Base-by-base conservation (phyloP, 2,888 invertebrate genomes). In the Lamellibrachia satsuma region DNA sequence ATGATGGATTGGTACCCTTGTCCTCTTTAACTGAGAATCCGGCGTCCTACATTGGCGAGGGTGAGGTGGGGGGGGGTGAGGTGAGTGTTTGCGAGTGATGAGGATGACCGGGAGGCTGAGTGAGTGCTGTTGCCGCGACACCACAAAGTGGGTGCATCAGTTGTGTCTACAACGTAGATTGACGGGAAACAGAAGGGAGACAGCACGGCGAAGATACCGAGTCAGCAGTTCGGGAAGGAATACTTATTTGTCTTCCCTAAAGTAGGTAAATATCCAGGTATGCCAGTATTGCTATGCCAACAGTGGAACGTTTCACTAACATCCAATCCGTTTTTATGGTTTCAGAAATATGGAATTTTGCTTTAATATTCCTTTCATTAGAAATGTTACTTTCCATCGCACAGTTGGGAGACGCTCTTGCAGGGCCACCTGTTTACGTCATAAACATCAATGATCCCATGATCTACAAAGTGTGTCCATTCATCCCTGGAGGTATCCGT, bases 81-180 rank as follows among this genome's bases (percentile, higher is more conserved):
- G 39, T 39, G 39, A 39, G 39, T 39, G 39, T 99, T 99, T 97
- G 99, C 98, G 15, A 98, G 98, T 0, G 99, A 99, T 94, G 98
- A 99, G 94, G 99, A 99, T 96, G 99, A 99, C 96, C 97, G 97
- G 52, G 95, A 95, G 75, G 98, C 98, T 6, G 97, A 98, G 7
- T 99, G 99, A 99, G 98, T 99, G 99, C 96, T 95, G 96, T 90
- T 97, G 99, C 96, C 97, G 98, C 95, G 99, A 99, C 4, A 98
- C 99, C 8, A 98, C 99, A n/a, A 98, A 98, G 97, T 99, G 99
- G 99, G 99, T 96, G 7, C 99, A 99, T 96, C 99, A 99, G 96
- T 97, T 98, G 93, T 99, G 99, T 95, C 52, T 91, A 1, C 90
- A 92, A 2, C 52, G 99, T 99, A 99, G 99, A 98, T 99, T 22